phyloP scores from a whole-genome alignment of 2,113 vertebrate genomes.

The Trogon melanurus region DNA sequence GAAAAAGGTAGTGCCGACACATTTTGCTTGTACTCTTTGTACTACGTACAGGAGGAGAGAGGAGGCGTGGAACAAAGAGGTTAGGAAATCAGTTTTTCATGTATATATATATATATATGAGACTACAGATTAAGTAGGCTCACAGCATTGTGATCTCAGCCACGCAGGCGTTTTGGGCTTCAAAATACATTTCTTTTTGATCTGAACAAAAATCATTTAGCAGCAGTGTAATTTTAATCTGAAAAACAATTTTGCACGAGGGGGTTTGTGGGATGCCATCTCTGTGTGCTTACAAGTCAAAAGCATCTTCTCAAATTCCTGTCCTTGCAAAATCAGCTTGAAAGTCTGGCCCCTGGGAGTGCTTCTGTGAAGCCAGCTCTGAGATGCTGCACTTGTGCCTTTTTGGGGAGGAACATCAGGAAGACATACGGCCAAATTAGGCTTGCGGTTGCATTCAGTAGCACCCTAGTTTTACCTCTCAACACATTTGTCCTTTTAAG shows the following conservation, averaged over 20 bases:
- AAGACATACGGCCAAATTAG: neutral
- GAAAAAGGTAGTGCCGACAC: slow-evolving; percentile 3
- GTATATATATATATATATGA: neutral
- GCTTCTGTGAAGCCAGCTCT: neutral
- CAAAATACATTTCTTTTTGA: neutral
- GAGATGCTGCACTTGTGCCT: neutral
- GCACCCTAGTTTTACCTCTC: neutral
- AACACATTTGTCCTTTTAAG: neutral
- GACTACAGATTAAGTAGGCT: neutral
- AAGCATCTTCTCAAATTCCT: neutral
- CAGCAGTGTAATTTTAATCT: neutral
- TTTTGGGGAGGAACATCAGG: neutral
- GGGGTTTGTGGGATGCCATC: rapidly evolving
- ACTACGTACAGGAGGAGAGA: neutral
- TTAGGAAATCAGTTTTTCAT: neutral
- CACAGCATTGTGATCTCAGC: neutral
- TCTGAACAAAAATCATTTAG: neutral
- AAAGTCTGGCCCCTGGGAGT: neutral
- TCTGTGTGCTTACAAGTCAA: neutral
- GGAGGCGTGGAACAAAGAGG: neutral
- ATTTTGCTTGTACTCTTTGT: slow-evolving; percentile 30
- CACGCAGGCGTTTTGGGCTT: neutral
- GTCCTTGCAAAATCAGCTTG: neutral
- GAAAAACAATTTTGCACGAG: neutral
- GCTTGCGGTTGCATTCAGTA: neutral